phyloP scores from a whole-genome alignment of 2,888 invertebrate species.

The Anticlea derivata region DNA sequence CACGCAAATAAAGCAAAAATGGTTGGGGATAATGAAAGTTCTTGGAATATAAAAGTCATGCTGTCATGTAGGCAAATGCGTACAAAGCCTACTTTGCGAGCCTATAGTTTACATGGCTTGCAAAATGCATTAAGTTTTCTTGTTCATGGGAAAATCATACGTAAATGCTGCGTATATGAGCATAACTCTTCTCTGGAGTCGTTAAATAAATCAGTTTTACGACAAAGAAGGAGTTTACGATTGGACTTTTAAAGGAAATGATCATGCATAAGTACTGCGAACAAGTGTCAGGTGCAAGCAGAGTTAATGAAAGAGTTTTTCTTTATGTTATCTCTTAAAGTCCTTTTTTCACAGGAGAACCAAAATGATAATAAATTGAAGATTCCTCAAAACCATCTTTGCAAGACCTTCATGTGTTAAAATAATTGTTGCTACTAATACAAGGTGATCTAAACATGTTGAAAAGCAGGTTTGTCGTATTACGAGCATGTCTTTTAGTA shows the following conservation, averaged over 20 bases:
- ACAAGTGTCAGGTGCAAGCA: not conserved
- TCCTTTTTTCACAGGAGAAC: too few species aligned
- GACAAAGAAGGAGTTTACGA: conserved; percentile 7
- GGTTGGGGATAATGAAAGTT: conserved; percentile 17
- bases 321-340: too few species aligned
- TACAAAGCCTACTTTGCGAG: conserved; percentile 7
- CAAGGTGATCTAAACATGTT: conserved; percentile 45
- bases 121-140: conserved; percentile 11
- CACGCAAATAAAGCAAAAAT: conserved; percentile 13
- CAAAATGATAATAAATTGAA: too few species aligned
- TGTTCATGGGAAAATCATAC: conserved; percentile 9
- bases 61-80: conserved; percentile 11
- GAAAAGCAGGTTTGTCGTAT: conserved; percentile 54
- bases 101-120: not conserved
- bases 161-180: not conserved
- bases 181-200: conserved; percentile 13
- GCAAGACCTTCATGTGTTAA: not conserved
- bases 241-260: conserved; percentile 4
- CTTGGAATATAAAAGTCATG: conserved; percentile 13
- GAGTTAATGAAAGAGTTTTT: too few species aligned
- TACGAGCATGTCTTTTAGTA: conserved; percentile 38
- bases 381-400: too few species aligned
- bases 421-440: conserved; percentile 1
- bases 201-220: conserved; percentile 18
- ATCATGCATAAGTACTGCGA: not conserved